Evolutionary conservation across 2,888 invertebrate species (phyloP).

Genomic region (Lepetodrilus schrolli): DNA sequence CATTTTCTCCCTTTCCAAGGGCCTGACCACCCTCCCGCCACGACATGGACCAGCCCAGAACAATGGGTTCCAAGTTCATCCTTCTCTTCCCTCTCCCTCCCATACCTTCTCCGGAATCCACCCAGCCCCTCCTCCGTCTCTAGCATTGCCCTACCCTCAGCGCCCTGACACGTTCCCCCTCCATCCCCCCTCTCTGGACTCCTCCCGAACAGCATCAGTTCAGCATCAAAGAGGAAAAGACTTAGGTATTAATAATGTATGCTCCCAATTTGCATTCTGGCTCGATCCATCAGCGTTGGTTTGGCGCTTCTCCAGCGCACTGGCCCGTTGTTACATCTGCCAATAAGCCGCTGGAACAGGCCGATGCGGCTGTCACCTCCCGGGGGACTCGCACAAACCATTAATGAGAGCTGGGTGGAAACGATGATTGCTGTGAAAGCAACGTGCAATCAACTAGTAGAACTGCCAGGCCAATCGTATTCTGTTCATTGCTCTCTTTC

Average conservation of each 20-base stretch:
- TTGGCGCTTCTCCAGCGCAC: slow-evolving; percentile 1
- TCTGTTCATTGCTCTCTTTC: slow-evolving; percentile 25
- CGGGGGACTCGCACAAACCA: slow-evolving; percentile 34
- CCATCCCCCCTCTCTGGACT: not conserved
- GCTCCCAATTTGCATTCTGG: slow-evolving; percentile 32
- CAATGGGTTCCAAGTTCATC: not conserved
- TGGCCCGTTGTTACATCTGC: slow-evolving; percentile 21
- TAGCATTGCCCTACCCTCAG: not conserved
- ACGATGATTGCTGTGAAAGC: slow-evolving; percentile 34
- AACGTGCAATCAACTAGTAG: slow-evolving; percentile 29
- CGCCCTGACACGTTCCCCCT: not conserved
- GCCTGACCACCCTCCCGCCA: not conserved
- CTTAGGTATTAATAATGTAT: slow-evolving; percentile 31
- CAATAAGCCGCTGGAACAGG: slow-evolving; percentile 27
- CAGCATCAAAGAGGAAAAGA: slow-evolving; percentile 22
- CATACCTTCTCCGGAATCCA: not conserved
- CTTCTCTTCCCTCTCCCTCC: not conserved
- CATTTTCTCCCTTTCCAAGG: not conserved
- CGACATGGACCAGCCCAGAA: not conserved
- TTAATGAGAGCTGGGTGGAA: slow-evolving; percentile 37
- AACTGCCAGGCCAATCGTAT: slow-evolving; percentile 28
- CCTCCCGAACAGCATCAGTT: slow-evolving; percentile 14
- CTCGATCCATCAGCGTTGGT: slow-evolving; percentile 14
- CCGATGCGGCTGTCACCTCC: slow-evolving; percentile 32
- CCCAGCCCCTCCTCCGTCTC: not conserved